Base-by-base conservation (phyloP, 2,113 vertebrate species). In the Hucho hucho region DNA sequence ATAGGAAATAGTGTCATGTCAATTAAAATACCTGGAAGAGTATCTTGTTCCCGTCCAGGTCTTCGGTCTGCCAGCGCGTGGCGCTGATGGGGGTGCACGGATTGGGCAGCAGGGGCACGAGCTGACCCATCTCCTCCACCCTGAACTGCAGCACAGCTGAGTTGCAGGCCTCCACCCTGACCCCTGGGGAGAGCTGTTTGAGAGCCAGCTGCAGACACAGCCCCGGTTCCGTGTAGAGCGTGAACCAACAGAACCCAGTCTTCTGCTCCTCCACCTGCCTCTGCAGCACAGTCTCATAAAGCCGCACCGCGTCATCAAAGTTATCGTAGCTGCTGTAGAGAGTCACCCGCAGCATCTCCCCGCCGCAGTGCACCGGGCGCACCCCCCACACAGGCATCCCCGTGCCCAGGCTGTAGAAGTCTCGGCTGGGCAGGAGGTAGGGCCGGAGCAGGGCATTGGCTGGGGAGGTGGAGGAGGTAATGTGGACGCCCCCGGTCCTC, bases 321-420 rank as follows among this genome's bases (percentile, higher is more conserved):
- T 98, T 98, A 4, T 97, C 95, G 0, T 94, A 94, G 6, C 87
- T 89, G 77, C 96, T 97, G 90, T 95, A 94, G 4, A 99, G 85
- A 0, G 96, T 98, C 77, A 99, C 87, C 0, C 95, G 92, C 63
- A 99, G 86, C 64, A 95, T 91, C 74, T 98, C 96, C 0, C 93
- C 81, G 18, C 96, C 95, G 0, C 92, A 83, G 75, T 87, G 95
- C 72, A 93, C 95, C 1, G 92, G 92, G 47, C 96, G 89, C 65
- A 98, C 87, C 0, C 94, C 97, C 97, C 97, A 99, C 75, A 97
- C 88, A 0, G 98, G 97, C 96, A 98, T 94, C 43, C 94, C 95
- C 1, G 83, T 84, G 0, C 96, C 96, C 86, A 98, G 87, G 37
- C 94, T 83, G 1, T 97, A 98, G 83, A 97, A 96, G 75, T 96